A percentile compares a stretch with the other conserved stretches of the same genome.
These are phyloP conservation scores for Neofelis nebulosa DNA, from an alignment of 2,113 vertebrate species.

Conservation along the genomic window DNA sequence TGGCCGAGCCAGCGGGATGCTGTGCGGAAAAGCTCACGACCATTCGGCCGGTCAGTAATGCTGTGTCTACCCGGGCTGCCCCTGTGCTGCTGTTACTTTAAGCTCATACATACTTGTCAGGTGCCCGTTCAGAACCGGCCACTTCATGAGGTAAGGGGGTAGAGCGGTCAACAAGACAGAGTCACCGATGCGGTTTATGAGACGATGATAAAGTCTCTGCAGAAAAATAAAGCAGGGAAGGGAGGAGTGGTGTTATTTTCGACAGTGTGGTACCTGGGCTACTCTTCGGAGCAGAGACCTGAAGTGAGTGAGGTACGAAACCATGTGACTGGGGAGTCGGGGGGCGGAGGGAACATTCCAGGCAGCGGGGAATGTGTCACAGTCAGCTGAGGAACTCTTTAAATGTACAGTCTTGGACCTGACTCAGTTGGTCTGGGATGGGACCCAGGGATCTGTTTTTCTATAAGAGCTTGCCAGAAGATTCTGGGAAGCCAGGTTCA, in stretches of 20 bases:
- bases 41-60: background rate
- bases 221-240: background rate
- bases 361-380: background rate
- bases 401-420: background rate
- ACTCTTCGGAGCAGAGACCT: background rate
- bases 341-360: background rate
- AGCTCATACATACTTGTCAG: background rate
- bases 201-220: background rate
- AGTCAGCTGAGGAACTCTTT: background rate
- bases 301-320: background rate
- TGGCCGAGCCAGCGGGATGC: accelerated
- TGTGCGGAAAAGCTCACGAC: accelerated
- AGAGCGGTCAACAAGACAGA: background rate
- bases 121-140: background rate
- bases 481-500: background rate
- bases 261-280: background rate
- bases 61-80: background rate
- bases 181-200: background rate
- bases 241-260: background rate
- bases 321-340: background rate
- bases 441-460: background rate
- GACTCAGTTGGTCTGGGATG: background rate
- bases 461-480: background rate
- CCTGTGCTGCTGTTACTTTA: background rate
- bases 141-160: background rate